Evolutionary conservation across 2,797 vertebrate genomes (phyloP), one percentile per base, ranked within the genome.

Genomic region (Sebastes cheni): DNA sequence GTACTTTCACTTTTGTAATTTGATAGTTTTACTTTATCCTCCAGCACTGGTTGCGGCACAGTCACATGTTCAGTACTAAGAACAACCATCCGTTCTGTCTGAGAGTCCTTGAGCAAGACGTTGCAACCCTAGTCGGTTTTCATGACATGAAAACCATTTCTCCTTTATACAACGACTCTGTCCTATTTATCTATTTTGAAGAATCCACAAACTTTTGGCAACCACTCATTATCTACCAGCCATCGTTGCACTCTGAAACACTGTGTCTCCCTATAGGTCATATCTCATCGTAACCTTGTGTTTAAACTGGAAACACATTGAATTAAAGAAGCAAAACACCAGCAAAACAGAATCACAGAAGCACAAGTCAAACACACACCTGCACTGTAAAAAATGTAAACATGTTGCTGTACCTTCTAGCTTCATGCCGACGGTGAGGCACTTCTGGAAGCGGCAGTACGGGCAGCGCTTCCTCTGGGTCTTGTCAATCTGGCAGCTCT

Each of bases 401-500:
- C 54, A 68, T 62, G 79, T 50, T 36, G 23, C 56, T 8, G 95
- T 97, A 99, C 98, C 98, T 98, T 99, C 98, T 77, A 99, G 89
- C 93, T 99, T 99, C 98, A 99, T 99, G 91, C 98, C 98, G 75
- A 99, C 98, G 60, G 96, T 99, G 82, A 99, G 97, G 93, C 98
- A 99, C 95, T 99, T 99, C 78, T 99, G 98, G 94, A 99, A 99
- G 85, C 98, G 97, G 92, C 98, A 99, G 95, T 99, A 99, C 20
- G 98, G 98, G 88, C 98, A 99, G 71, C 98, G 96, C 84, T 99
- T 99, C 93, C 98, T 96, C 95, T 99, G 98, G 36, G 98, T 99
- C 95, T 99, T 99, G 96, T 99, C 98, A 93, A 99, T 99, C 94
- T 99, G 98, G 95, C 98, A 99, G 95, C 97, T 99, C 96, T 99